Percentiles rank a stretch among this genome's conserved stretches.
Evolutionary conservation across 2,797 vertebrate species (phyloP).

Genomic region (Avahi laniger): DNA sequence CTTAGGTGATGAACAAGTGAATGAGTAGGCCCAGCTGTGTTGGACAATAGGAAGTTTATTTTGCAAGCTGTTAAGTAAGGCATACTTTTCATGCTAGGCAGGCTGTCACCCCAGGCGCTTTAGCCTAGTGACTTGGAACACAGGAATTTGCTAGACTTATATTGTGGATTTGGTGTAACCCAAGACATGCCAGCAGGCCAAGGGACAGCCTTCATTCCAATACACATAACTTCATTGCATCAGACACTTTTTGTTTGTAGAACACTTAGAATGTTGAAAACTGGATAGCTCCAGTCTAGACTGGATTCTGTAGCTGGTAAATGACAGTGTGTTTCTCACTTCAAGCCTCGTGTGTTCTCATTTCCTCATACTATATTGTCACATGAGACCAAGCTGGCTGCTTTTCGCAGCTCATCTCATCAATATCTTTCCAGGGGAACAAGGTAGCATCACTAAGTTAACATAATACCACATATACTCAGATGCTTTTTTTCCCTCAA

Average conservation of each 20-base stretch:
- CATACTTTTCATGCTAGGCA: conserved; percentile 1
- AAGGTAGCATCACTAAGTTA: neutral
- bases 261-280: neutral
- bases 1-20: neutral
- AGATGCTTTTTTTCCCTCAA: neutral
- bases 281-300: neutral
- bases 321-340: neutral
- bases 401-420: neutral
- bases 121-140: conserved; percentile 48
- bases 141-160: conserved; percentile 49
- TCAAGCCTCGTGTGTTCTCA: neutral
- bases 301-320: neutral
- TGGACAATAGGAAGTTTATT: conserved; percentile 4
- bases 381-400: neutral
- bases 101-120: neutral
- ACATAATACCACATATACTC: neutral
- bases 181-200: conserved; percentile 39
- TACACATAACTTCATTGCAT: neutral
- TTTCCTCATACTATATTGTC: neutral
- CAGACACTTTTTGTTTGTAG: neutral
- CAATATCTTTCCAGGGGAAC: neutral
- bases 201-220: conserved; percentile 37
- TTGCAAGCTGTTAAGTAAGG: conserved; percentile 23
- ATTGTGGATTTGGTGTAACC: conserved; percentile 68
- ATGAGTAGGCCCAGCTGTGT: neutral